Conservation (phyloP, 2,888 invertebrate species). For the Clitarchus hookeri region DNA sequence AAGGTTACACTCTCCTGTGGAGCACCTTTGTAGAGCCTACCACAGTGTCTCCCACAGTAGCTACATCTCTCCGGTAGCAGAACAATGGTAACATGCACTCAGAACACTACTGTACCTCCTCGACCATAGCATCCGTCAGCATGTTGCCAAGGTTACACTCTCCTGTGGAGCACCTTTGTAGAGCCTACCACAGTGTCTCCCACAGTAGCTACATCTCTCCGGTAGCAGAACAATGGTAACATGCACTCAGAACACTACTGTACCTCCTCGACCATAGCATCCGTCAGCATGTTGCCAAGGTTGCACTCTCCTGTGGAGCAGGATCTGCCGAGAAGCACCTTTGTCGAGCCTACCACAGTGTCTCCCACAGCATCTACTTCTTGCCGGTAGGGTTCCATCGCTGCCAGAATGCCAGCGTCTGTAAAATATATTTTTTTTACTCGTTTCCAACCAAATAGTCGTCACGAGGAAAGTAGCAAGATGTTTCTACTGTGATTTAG, state of each 20-base stretch:
- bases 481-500: too few species aligned
- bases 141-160: conserved; percentile 80
- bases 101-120: conserved; percentile 56
- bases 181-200: conserved; percentile 63
- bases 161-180: conserved; percentile 58
- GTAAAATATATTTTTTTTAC: conserved; percentile 23
- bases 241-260: conserved; percentile 39
- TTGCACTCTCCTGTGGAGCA: conserved; percentile 71
- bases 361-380: conserved; percentile 61
- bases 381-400: conserved; percentile 64
- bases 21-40: conserved; percentile 64
- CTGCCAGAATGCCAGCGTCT: conserved; percentile 65
- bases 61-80: conserved; percentile 62
- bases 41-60: conserved; percentile 58
- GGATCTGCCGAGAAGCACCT: conserved; percentile 61
- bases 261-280: conserved; percentile 70
- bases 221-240: conserved; percentile 50
- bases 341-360: conserved; percentile 61
- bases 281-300: conserved; percentile 73
- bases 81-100: too few species aligned
- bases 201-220: conserved; percentile 59
- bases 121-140: conserved; percentile 71
- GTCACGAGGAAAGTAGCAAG: too few species aligned
- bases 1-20: conserved; percentile 69
- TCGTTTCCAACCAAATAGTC: too few species aligned